phyloP scores from a whole-genome alignment of 2,888 invertebrate species.

The Bugulina stolonifera region DNA sequence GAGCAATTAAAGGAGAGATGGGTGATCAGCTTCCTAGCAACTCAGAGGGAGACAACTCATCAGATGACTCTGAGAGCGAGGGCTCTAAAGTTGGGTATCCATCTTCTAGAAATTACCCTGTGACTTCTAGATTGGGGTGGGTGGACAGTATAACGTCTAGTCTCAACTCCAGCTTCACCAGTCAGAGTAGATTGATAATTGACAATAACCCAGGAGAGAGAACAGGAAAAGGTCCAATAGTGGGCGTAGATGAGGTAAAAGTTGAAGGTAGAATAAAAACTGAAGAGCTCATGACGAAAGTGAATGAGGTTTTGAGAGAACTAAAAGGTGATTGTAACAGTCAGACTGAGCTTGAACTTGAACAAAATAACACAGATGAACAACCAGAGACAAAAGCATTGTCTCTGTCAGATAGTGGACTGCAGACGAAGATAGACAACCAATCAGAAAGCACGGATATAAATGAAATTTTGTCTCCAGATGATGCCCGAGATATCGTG shows the following conservation, averaged over 20 bases:
- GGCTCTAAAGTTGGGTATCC: background rate
- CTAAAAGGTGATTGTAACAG: too few species aligned
- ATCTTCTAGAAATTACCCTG: too few species aligned
- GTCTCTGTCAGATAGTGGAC: too few species aligned
- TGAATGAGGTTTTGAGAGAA: background rate
- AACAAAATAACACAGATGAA: too few species aligned
- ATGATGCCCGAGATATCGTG: too few species aligned
- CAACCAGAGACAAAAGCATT: too few species aligned
- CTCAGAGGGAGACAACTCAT: background rate
- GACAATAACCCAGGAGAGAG: background rate
- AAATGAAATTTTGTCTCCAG: too few species aligned
- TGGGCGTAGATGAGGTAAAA: background rate
- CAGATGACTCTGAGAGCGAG: background rate
- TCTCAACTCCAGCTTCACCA: slow-evolving; percentile 20
- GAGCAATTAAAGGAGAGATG: background rate
- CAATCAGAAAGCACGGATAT: too few species aligned
- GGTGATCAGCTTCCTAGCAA: too few species aligned
- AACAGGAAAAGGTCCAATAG: background rate
- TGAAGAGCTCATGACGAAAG: background rate
- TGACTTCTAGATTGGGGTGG: background rate
- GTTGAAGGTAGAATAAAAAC: slow-evolving; percentile 19
- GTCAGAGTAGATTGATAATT: background rate
- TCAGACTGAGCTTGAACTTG: too few species aligned
- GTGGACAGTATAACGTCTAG: slow-evolving; percentile 4
- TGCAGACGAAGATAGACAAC: too few species aligned